Percentiles rank a stretch among this genome's conserved stretches.
Evolutionary conservation across 1,140 invertebrate genomes (phyloP).

Genomic region (Hermatobates lingyangjiaoensis): DNA sequence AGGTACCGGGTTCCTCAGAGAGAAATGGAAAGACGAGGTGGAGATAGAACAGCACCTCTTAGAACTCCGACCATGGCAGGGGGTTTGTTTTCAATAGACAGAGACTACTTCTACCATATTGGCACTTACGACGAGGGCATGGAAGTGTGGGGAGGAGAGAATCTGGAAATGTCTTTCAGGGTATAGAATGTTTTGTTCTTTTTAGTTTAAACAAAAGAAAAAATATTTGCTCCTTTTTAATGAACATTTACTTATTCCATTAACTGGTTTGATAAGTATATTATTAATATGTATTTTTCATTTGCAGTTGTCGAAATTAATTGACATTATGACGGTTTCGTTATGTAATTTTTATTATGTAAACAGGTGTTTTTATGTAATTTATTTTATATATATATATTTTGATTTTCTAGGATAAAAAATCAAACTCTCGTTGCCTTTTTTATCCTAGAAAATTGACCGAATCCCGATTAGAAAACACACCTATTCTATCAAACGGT

Average conservation of each 20-base stretch:
- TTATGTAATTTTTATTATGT: too few relatives aligned
- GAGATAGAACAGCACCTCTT: conserved; percentile 75
- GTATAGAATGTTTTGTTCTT: conserved; percentile 41
- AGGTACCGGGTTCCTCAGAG: conserved; percentile 91
- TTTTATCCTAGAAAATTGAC: too few relatives aligned
- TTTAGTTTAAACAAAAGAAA: neutral
- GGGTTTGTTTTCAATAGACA: conserved; percentile 89
- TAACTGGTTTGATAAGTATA: neutral
- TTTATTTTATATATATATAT: too few relatives aligned
- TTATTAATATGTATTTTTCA: neutral
- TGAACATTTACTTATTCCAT: neutral
- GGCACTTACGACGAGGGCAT: conserved; percentile 96
- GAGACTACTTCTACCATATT: conserved; percentile 91
- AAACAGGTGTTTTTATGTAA: too few relatives aligned
- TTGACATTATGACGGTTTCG: too few relatives aligned
- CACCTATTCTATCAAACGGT: too few relatives aligned
- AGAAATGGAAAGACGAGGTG: conserved; percentile 75
- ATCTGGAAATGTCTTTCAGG: conserved; percentile 97
- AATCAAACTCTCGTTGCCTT: too few relatives aligned
- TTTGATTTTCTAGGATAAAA: too few relatives aligned
- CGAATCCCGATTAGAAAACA: too few relatives aligned
- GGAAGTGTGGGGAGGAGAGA: conserved; percentile 99
- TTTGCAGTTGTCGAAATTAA: too few relatives aligned
- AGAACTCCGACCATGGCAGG: conserved; percentile 98
- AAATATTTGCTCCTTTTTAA: neutral